Conservation (phyloP, 2,888 invertebrate species). For the Tetramorium bicarinatum region DNA sequence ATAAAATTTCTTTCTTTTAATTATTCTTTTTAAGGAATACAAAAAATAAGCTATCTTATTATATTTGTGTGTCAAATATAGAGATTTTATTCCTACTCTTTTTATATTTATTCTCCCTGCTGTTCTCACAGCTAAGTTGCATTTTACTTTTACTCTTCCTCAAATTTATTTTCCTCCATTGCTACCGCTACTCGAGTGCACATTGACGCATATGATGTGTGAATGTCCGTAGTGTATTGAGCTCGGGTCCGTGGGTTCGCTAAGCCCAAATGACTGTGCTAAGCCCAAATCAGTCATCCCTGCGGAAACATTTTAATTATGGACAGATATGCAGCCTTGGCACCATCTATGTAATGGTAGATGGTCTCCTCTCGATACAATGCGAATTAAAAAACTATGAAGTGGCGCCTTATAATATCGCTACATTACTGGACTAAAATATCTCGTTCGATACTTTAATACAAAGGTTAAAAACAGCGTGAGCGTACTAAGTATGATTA, state of each 20-base stretch:
- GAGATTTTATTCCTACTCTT: not conserved
- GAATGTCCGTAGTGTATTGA: not conserved
- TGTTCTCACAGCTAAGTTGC: not conserved
- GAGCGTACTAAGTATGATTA: conserved; percentile 14
- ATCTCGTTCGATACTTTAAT: conserved; percentile 1
- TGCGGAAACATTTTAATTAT: conserved; percentile 17
- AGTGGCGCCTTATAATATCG: not conserved
- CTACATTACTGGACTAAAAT: conserved; percentile 2
- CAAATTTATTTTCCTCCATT: not conserved
- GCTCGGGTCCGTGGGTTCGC: not conserved
- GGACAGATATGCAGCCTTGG: not conserved
- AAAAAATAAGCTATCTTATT: not conserved
- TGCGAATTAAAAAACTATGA: conserved; percentile 12
- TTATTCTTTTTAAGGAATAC: not conserved
- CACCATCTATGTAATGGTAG: not conserved
- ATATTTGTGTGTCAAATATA: not conserved
- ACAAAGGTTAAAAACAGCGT: conserved; percentile 31
- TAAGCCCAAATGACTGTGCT: conserved; percentile 1
- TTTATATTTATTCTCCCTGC: not conserved
- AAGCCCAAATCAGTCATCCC: not conserved
- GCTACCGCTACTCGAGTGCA: not conserved
- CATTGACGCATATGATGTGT: not conserved
- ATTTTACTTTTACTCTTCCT: not conserved
- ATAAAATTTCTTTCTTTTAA: not conserved
- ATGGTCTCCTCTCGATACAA: not conserved